These are phyloP conservation scores for Daktulosphaira vitifoliae DNA, from an alignment of 1,140 invertebrate species.

Conservation along the genomic window DNA sequence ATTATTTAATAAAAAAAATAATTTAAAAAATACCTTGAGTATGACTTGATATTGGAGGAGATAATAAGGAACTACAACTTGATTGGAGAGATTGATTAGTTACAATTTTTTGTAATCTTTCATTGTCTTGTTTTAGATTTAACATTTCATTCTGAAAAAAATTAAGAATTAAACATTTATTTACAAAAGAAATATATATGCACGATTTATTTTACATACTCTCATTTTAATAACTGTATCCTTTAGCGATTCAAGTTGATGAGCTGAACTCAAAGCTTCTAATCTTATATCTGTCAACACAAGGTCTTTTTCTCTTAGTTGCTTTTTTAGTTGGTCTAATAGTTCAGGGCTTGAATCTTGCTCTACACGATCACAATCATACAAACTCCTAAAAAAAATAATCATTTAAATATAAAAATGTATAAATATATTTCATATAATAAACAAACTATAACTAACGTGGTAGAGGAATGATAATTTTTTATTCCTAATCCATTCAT, in stretches of 20 bases:
- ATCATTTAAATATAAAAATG: not conserved
- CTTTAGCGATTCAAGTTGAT: conserved; percentile 90
- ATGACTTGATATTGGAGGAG: conserved; percentile 23
- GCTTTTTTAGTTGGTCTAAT: conserved; percentile 83
- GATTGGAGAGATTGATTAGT: conserved; percentile 70
- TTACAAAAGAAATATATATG: not conserved
- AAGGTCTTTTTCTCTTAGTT: conserved; percentile 89
- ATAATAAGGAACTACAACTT: conserved; percentile 63
- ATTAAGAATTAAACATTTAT: too few relatives aligned
- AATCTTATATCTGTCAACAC: conserved; percentile 91
- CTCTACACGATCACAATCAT: conserved; percentile 26
- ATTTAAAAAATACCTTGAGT: conserved; percentile 16
- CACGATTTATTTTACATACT: conserved; percentile 47
- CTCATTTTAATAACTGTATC: conserved; percentile 95
- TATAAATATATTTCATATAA: conserved; percentile 16
- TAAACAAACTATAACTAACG: conserved; percentile 44
- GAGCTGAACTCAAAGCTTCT: conserved; percentile 90
- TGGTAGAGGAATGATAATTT: conserved; percentile 47
- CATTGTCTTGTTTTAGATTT: conserved; percentile 92
- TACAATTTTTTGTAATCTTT: conserved; percentile 79
- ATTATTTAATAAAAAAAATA: too few relatives aligned
- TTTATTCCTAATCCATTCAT: conserved; percentile 38
- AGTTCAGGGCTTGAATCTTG: conserved; percentile 40
- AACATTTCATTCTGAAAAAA: conserved; percentile 82
- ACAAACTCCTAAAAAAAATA: conserved; percentile 16